Percentiles rank a stretch among this genome's conserved stretches.
These are phyloP conservation scores for Sweltsa coloradensis DNA, from an alignment of 1,140 invertebrate genomes.

Conservation along the genomic window DNA sequence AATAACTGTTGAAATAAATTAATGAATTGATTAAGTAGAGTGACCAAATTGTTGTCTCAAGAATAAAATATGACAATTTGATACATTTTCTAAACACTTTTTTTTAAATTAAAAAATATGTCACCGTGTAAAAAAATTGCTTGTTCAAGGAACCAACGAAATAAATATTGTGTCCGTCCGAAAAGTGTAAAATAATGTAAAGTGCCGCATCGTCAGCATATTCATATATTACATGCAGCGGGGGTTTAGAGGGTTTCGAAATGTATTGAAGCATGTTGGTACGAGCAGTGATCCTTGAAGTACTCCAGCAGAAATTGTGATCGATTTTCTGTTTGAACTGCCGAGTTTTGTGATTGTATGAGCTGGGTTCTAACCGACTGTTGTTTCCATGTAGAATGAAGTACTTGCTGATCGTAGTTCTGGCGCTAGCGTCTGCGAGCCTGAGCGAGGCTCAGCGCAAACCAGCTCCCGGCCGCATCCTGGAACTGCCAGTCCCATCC, in stretches of 20 bases:
- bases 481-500: slow-evolving; percentile 59
- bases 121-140: background rate
- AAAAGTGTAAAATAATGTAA: background rate
- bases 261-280: background rate
- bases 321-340: background rate
- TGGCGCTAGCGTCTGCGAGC: slow-evolving; percentile 24
- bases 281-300: background rate
- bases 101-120: background rate
- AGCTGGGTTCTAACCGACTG: slow-evolving; percentile 17
- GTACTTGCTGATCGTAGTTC: background rate
- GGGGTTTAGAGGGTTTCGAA: background rate
- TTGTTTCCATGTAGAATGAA: background rate
- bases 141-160: background rate
- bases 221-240: too few relatives aligned
- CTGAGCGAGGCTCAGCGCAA: slow-evolving; percentile 41
- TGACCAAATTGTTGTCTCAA: too few relatives aligned
- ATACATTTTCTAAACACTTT: background rate
- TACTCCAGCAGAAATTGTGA: background rate
- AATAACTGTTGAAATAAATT: too few relatives aligned
- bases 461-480: slow-evolving; percentile 39
- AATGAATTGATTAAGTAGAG: too few relatives aligned
- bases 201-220: background rate
- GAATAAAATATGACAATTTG: too few relatives aligned
- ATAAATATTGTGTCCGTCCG: background rate
- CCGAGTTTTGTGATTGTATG: background rate